phyloP scores from a whole-genome alignment of 2,113 vertebrate genomes.

The Leptobrachium leishanense region DNA sequence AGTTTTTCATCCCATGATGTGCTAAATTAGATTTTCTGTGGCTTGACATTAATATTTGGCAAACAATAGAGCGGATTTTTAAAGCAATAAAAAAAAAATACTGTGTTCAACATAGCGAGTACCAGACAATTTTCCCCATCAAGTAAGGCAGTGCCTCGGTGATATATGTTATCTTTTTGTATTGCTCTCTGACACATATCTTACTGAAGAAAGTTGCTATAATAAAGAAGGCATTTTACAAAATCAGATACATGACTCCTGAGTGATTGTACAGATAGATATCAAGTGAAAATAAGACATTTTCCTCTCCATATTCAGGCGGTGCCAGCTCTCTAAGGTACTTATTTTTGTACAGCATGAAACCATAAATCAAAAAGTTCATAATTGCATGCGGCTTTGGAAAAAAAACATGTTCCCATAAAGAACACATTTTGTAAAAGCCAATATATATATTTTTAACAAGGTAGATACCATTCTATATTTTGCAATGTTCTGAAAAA shows the following conservation, averaged over 20 bases:
- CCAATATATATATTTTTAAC: background rate
- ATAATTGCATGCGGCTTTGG: background rate
- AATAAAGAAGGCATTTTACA: background rate
- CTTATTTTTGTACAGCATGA: background rate
- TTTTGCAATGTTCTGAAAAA: background rate
- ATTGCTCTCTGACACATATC: background rate
- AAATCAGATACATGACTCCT: background rate
- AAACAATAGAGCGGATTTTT: no score
- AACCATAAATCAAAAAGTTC: constrained; percentile 8
- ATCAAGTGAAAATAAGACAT: background rate
- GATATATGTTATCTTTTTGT: background rate
- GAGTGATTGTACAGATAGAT: background rate
- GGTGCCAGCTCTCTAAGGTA: background rate
- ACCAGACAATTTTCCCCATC: no score
- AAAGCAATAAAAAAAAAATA: no score
- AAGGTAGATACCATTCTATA: background rate
- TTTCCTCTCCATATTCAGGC: background rate
- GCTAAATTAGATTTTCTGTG: no score
- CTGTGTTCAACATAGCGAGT: no score
- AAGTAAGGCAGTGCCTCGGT: background rate
- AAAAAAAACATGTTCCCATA: background rate
- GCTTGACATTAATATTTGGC: no score
- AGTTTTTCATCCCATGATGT: no score
- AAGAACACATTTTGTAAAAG: background rate
- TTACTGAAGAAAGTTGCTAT: background rate